phyloP scores from a whole-genome alignment of 2,797 vertebrate species.

The Columba guinea region DNA sequence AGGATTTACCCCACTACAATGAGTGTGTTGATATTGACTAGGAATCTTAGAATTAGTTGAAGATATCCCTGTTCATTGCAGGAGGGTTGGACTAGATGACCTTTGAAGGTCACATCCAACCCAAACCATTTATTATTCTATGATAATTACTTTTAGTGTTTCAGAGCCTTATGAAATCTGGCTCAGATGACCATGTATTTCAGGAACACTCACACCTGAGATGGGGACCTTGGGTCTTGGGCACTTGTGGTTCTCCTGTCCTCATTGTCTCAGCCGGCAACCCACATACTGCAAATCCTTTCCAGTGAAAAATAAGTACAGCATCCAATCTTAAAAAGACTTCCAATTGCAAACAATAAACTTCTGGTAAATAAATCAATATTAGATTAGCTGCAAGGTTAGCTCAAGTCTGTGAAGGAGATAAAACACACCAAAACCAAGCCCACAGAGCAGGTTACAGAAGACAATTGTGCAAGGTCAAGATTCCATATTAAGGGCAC shows the following conservation, averaged over 20 bases:
- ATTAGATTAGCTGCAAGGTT: constrained; percentile 33
- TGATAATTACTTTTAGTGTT: not conserved
- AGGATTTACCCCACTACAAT: not conserved
- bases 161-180: not conserved
- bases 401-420: not conserved
- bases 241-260: not conserved
- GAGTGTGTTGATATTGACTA: not conserved
- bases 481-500: not conserved
- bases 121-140: too few relatives aligned
- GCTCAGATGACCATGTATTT: not conserved
- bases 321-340: constrained; percentile 35
- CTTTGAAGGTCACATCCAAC: too few relatives aligned
- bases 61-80: too few relatives aligned
- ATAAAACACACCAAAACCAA: not conserved
- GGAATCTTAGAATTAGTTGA: not conserved
- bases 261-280: not conserved
- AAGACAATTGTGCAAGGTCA: not conserved
- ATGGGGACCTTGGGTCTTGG: not conserved
- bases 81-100: too few relatives aligned
- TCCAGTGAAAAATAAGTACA: not conserved
- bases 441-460: not conserved
- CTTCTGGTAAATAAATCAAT: constrained; percentile 35
- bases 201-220: not conserved
- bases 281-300: not conserved
- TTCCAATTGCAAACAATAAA: constrained; percentile 33